phyloP scores from a whole-genome alignment of 1,140 invertebrate species.

The Protaetia brevitarsis region DNA sequence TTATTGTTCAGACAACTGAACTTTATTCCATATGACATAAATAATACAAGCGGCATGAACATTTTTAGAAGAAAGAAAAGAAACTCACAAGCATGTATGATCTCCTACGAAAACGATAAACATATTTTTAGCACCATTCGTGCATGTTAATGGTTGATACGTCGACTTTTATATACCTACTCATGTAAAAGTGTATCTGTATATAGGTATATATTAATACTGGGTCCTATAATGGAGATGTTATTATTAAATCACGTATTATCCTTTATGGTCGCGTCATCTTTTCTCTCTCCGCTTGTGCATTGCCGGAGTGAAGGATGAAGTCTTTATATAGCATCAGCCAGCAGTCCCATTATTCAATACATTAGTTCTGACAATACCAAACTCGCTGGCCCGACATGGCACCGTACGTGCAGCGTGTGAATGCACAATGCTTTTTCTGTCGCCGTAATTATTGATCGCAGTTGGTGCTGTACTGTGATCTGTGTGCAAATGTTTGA shows the following conservation, averaged over 20 bases:
- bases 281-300: conserved; percentile 6
- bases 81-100: not conserved
- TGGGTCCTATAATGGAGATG: conserved; percentile 16
- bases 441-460: conserved; percentile 14
- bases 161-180: conserved; percentile 1
- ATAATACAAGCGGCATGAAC: conserved; percentile 19
- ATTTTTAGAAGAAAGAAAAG: conserved; percentile 11
- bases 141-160: conserved; percentile 21
- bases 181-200: too few relatives aligned
- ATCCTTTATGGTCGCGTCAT: conserved; percentile 17
- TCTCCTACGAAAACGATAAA: conserved; percentile 21
- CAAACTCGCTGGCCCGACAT: not conserved
- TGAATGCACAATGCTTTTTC: conserved; percentile 19
- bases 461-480: conserved; percentile 7
- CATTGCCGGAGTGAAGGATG: not conserved
- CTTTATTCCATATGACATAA: conserved; percentile 20
- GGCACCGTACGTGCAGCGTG: not conserved
- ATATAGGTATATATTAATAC: not conserved
- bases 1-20: conserved; percentile 20
- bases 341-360: not conserved
- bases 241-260: conserved; percentile 21
- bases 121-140: conserved; percentile 20
- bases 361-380: conserved; percentile 1
- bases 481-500: conserved; percentile 24
- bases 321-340: conserved; percentile 4